Evolutionary conservation across 2,888 invertebrate genomes (phyloP).

Genomic region (Sussaba pulchella): DNA sequence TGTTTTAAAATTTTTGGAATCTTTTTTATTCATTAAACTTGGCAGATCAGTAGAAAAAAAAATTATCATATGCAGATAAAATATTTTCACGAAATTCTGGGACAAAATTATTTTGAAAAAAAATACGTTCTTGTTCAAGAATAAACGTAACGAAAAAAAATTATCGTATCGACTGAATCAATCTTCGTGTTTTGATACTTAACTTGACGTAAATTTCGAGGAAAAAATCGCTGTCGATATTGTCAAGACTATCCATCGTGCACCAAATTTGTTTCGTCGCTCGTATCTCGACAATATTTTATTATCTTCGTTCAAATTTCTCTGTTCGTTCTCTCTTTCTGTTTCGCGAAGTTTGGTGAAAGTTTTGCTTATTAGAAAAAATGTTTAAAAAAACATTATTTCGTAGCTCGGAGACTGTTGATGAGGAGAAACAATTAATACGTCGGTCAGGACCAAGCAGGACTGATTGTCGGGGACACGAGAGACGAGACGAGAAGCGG

Average conservation of each 20-base stretch:
- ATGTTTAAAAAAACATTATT: not conserved
- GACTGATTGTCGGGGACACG: slow-evolving; percentile 49
- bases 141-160: not conserved
- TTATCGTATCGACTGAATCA: not conserved
- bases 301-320: not conserved
- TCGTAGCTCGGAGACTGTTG: not conserved
- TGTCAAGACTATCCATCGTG: slow-evolving; percentile 79
- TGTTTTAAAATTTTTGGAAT: no score
- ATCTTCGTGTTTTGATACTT: slow-evolving; percentile 73
- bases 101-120: no score
- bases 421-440: slow-evolving; percentile 34
- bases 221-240: slow-evolving; percentile 78
- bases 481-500: slow-evolving; percentile 18
- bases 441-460: slow-evolving; percentile 32
- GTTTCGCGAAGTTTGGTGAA: not conserved
- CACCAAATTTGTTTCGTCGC: not conserved
- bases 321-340: not conserved
- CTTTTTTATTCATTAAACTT: no score
- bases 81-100: no score
- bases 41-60: no score
- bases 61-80: no score
- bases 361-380: not conserved
- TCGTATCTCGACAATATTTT: not conserved
- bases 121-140: no score
- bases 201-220: slow-evolving; percentile 80